Conservation (phyloP, 2,113 vertebrate species). For the Gasterosteus aculeatus region DNA sequence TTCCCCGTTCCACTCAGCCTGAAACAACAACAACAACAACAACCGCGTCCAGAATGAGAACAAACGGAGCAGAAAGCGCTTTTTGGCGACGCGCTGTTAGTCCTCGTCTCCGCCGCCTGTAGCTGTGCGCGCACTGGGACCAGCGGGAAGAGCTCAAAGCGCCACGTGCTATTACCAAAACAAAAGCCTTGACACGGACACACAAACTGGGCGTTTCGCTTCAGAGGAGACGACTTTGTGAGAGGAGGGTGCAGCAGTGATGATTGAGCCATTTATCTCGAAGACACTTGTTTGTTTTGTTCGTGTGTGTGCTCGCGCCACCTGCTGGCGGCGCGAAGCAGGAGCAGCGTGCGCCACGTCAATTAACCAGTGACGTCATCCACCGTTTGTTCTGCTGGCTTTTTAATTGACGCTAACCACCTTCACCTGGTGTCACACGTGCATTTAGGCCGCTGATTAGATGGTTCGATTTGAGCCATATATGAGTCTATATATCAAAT, state of each 20-base stretch:
- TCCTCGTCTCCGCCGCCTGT: slow-evolving; percentile 47
- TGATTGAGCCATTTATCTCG: slow-evolving; percentile 66
- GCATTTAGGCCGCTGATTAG: not conserved
- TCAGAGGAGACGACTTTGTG: slow-evolving; percentile 8
- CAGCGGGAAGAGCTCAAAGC: slow-evolving; percentile 33
- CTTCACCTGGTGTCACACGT: slow-evolving; percentile 17
- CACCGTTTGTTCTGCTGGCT: not conserved
- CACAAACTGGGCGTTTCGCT: slow-evolving; percentile 62
- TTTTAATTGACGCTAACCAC: not conserved
- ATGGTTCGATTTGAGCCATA: no score
- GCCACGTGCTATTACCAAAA: slow-evolving; percentile 81
- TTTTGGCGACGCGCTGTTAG: not conserved
- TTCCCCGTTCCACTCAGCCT: slow-evolving; percentile 18
- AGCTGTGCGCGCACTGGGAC: slow-evolving; percentile 38
- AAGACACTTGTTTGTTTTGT: not conserved
- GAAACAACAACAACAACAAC: not conserved
- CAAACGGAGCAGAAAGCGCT: slow-evolving; percentile 2
- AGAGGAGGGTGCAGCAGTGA: slow-evolving; percentile 19
- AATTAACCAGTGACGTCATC: not conserved
- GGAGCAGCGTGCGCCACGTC: slow-evolving; percentile 6
- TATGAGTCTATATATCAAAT: not conserved
- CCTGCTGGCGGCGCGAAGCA: slow-evolving; percentile 55
- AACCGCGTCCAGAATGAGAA: slow-evolving; percentile 4
- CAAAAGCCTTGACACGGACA: slow-evolving; percentile 63
- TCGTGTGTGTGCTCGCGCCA: slow-evolving; percentile 56